A percentile compares a stretch with the other conserved stretches of the same genome.
phyloP scores from a whole-genome alignment of 2,113 vertebrate genomes.

The Ovibos moschatus region DNA sequence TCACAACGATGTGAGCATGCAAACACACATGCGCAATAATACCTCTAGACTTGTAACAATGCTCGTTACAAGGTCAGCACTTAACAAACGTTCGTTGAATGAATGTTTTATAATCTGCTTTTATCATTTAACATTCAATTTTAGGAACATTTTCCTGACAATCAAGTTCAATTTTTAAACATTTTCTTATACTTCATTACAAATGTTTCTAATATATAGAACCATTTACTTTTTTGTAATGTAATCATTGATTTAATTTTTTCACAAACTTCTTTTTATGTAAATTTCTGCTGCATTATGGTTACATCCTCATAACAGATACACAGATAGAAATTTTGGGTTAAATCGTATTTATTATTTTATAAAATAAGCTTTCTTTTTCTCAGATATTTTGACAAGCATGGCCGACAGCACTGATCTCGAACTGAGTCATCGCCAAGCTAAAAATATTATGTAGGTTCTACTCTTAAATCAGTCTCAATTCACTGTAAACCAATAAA shows the following conservation, averaged over 20 bases:
- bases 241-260: background rate
- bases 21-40: background rate
- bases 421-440: background rate
- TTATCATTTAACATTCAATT: background rate
- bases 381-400: background rate
- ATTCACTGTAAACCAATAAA: conserved; percentile 18
- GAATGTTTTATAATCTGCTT: background rate
- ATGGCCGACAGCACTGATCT: background rate
- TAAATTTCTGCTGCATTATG: background rate
- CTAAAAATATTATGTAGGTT: background rate
- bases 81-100: background rate
- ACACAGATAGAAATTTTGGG: background rate
- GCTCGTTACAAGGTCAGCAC: background rate
- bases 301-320: background rate
- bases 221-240: background rate
- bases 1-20: background rate
- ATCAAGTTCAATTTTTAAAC: background rate
- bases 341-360: background rate
- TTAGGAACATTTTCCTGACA: background rate
- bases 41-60: background rate
- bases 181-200: background rate
- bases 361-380: background rate
- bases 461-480: background rate
- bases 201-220: background rate
- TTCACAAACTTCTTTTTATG: background rate